Evolutionary conservation across 2,797 vertebrate genomes (phyloP), one percentile per base, ranked within the genome.

Genomic region (Takifugu rubripes): DNA sequence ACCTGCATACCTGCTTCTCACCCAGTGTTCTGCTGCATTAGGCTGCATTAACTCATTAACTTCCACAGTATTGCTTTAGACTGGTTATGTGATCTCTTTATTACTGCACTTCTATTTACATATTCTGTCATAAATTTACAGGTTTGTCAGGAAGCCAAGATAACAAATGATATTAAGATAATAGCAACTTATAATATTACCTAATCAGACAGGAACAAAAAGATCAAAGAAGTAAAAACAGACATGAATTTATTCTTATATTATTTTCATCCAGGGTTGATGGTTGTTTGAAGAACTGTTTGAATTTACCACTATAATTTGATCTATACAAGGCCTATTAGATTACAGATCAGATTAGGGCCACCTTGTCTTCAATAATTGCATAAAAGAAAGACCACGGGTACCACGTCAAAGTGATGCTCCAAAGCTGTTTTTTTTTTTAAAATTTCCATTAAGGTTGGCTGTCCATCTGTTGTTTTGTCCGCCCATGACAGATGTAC

Each of bases 401-500:
- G 15, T 40, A 57, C 56, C 12, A 12, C 36, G 40, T 40, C 36
- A 40, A 40, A 66, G 70, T 76, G 70, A 9, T 9, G 27, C 62
- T 65, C 75, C 58, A 75, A 68, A 72, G 63, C 53, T 68, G 60
- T 47, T 68, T 73, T 52, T 68, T 21, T 21, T 21, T 21, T 21
- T 21, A 1, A 1, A 10, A 17, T 61, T 77, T 59, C 61, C 17
- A 44, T 15, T n/a, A n/a, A 2, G 42, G 43, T 17, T 5, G 16
- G 21, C 21, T 21, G 21, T 21, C 21, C 21, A 21, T 21, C 21
- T 21, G 21, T 21, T 21, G 21, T 21, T 21, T 21, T 21, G 21
- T 21, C 21, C 21, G 21, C 21, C 21, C 21, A 21, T 21, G 21
- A 21, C 21, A 21, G 21, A 21, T 21, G 21, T 21, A n/a, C n/a